Evolutionary conservation across 1,140 invertebrate species (phyloP), one percentile per base, ranked within the genome.

Genomic region (Zaprionus gabonicus): DNA sequence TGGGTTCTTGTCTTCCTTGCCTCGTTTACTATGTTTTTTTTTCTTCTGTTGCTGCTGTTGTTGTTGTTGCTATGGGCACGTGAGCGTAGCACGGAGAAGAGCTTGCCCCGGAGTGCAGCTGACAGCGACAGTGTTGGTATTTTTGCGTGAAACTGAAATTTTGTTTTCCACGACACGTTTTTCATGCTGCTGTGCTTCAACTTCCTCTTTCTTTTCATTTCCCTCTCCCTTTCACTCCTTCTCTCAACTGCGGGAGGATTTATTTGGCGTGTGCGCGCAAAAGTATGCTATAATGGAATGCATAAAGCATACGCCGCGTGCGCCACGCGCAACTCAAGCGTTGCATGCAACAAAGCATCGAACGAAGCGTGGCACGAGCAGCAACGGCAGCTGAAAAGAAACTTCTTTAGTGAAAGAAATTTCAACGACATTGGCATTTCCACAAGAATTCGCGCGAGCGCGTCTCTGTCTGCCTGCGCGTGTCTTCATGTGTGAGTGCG

Each of bases 231-330:
- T n/a, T n/a, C 4, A 0, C 0, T n/a, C 41, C 3, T n/a, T 2
- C 4, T 1, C 15, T n/a, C 41, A 46, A 46, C 41, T 23, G 20
- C 9, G 13, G 10, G 46, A 9, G 23, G 69, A 76, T 82, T 83
- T 83, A 80, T 82, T 83, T 83, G 79, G 76, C 81, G 64, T 72
- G 72, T 80, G 81, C 81, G 80, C 80, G 71, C 60, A 55, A 83
- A 86, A 87, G 83, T 83, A 83, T 86, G 84, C 80, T 72, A 83
- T 83, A 83, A 75, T 68, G 70, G 82, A 86, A 86, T 86, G 83
- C 82, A 86, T 86, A 86, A 82, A 87, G 82, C 69, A 85, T 85
- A 80, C 83, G 82, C 83, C 80, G 76, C 66, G 76, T 85, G 68
- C 44, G 67, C 63, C 53, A 57, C 20, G 56, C 72, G 38, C 53